These are phyloP conservation scores for Phthorimaea operculella DNA, from an alignment of 1,140 invertebrate species.

Conservation along the genomic window DNA sequence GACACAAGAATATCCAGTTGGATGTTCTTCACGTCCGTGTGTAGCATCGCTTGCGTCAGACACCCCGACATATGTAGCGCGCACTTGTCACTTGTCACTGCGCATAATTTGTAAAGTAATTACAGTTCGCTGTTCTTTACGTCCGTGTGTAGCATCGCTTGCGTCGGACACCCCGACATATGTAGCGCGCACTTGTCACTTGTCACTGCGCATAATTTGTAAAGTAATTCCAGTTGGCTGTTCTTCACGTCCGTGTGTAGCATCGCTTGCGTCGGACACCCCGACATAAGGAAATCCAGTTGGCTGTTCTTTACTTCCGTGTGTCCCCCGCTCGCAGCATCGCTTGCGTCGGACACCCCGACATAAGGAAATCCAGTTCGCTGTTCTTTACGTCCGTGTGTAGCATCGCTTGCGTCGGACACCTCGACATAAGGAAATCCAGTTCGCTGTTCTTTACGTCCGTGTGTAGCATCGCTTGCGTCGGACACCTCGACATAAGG, in stretches of 20 bases:
- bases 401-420: constrained; percentile 40
- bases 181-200: constrained; percentile 57
- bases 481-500: no score
- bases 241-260: constrained; percentile 28
- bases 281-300: no score
- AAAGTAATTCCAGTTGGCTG: constrained; percentile 45
- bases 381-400: constrained; percentile 19
- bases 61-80: constrained; percentile 56
- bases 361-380: no score
- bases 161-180: constrained; percentile 56
- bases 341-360: constrained; percentile 36
- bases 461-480: constrained; percentile 35
- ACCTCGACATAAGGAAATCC: constrained; percentile 61
- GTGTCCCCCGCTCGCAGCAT: no score
- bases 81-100: constrained; percentile 62
- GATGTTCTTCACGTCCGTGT: constrained; percentile 26
- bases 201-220: constrained; percentile 54
- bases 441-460: constrained; percentile 16
- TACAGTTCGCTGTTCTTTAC: background rate
- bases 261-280: constrained; percentile 35
- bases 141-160: constrained; percentile 34
- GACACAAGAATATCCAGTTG: no score
- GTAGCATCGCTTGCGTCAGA: constrained; percentile 39
- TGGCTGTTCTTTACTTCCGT: no score
- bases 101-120: no score